phyloP scores from a whole-genome alignment of 2,888 invertebrate genomes.

The Tromatobia lineatoria region DNA sequence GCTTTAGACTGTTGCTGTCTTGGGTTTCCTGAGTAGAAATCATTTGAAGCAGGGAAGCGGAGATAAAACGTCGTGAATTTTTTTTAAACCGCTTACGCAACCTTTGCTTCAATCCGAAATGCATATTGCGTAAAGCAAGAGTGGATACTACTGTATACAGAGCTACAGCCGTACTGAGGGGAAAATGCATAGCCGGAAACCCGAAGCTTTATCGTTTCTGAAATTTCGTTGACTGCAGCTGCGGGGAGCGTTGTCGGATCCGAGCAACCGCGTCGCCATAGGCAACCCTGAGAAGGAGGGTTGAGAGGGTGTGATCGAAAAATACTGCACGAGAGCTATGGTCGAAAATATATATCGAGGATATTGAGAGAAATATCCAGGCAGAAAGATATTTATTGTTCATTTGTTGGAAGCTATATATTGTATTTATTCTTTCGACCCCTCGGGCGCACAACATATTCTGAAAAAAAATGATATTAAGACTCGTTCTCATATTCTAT shows the following conservation, averaged over 20 bases:
- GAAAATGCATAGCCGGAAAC: slow-evolving; percentile 22
- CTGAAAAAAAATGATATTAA: background rate
- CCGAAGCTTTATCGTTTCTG: slow-evolving; percentile 21
- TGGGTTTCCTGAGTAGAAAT: background rate
- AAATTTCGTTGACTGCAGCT: slow-evolving; percentile 46
- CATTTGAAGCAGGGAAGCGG: background rate
- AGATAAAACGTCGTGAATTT: slow-evolving; percentile 15
- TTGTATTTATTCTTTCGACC: slow-evolving; percentile 6
- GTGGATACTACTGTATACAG: background rate
- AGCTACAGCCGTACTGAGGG: slow-evolving; percentile 4
- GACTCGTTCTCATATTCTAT: background rate
- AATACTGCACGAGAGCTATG: slow-evolving; percentile 4
- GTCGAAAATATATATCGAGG: slow-evolving; percentile 31
- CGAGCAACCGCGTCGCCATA: slow-evolving; percentile 51
- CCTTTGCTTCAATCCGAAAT: background rate
- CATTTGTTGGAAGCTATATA: background rate
- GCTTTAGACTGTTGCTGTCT: background rate
- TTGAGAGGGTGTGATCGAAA: slow-evolving; percentile 38
- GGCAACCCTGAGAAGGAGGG: slow-evolving; percentile 56
- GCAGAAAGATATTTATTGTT: background rate
- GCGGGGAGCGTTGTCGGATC: background rate
- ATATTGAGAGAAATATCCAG: slow-evolving; percentile 2
- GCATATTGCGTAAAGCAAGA: background rate
- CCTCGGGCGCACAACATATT: background rate
- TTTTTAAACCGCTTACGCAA: slow-evolving; percentile 2